Evolutionary conservation across 2,113 vertebrate species (phyloP), one percentile per base, ranked within the genome.

Genomic region (Mandrillus leucophaeus): DNA sequence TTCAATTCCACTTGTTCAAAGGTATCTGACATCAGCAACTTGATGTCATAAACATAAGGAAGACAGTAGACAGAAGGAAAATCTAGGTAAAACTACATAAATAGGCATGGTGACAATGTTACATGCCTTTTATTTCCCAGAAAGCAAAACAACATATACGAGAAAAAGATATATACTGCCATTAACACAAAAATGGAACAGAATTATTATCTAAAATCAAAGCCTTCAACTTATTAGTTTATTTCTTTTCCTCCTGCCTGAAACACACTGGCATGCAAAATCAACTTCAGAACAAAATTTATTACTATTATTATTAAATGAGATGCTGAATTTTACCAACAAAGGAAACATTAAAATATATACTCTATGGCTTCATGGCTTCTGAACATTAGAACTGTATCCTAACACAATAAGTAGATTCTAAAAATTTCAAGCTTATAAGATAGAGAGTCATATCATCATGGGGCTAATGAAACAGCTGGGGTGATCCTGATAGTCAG

Each of bases 161-260:
- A 11, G 16, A 25, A 94, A 76, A 95, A 14, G 9, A 79, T 50
- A 55, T 2, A 61, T 3, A 64, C 11, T 55, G 20, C 3, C 45
- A 70, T 76, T 59, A 85, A 57, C 30, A 90, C 16, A 64, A 30
- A 86, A 76, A 18, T 48, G 2, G 2, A 2, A 81, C 25, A 55
- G 7, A 4, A 2, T 78, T 64, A 64, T n/a, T 35, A 91, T 12
- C 27, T 80, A 76, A 27, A 92, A 86, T 72, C 2, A 87, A 20
- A 95, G 20, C 18, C 14, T 95, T 43, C 8, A 93, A 50, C 20
- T 68, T 90, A 92, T 91, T 90, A 97, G 16, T 88, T 87, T 90
- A 40, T 80, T 86, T 66, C 78, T 96, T 68, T 97, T 45, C 27
- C 90, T 94, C 13, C 82, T 10, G 87, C 11, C 1, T 89, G 84